phyloP scores from a whole-genome alignment of 1,140 invertebrate species.

The Carcinoscorpius rotundicauda region DNA sequence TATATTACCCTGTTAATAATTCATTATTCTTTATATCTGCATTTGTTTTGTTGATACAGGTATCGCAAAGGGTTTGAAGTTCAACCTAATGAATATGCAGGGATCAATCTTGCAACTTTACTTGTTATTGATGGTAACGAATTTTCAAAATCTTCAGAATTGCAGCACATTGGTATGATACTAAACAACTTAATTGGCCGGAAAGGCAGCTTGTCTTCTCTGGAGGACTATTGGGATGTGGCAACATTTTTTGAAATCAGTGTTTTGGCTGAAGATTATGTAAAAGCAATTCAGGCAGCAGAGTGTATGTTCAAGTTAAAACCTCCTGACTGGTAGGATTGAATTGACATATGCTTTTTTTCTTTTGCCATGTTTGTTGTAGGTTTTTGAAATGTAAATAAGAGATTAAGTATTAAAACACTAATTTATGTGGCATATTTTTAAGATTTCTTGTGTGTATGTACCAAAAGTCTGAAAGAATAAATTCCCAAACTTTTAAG shows the following conservation, averaged over 20 bases:
- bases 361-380: too few relatives aligned
- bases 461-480: too few relatives aligned
- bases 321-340: conserved; percentile 78
- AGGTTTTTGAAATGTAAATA: too few relatives aligned
- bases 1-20: neutral
- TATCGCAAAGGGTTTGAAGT: conserved; percentile 96
- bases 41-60: conserved; percentile 28
- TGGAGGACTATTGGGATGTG: conserved; percentile 98
- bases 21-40: conserved; percentile 6
- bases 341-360: too few relatives aligned
- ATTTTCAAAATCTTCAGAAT: conserved; percentile 77
- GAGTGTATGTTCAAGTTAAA: conserved; percentile 99
- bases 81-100: conserved; percentile 97
- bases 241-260: conserved; percentile 99
- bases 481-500: too few relatives aligned
- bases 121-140: conserved; percentile 96
- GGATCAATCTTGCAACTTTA: conserved; percentile 95
- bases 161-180: conserved; percentile 83
- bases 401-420: too few relatives aligned
- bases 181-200: conserved; percentile 96
- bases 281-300: conserved; percentile 92
- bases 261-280: conserved; percentile 92
- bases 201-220: conserved; percentile 82
- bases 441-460: too few relatives aligned
- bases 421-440: too few relatives aligned